These are phyloP conservation scores for Coturnix japonica DNA, from an alignment of 2,113 vertebrate species.

Conservation along the genomic window DNA sequence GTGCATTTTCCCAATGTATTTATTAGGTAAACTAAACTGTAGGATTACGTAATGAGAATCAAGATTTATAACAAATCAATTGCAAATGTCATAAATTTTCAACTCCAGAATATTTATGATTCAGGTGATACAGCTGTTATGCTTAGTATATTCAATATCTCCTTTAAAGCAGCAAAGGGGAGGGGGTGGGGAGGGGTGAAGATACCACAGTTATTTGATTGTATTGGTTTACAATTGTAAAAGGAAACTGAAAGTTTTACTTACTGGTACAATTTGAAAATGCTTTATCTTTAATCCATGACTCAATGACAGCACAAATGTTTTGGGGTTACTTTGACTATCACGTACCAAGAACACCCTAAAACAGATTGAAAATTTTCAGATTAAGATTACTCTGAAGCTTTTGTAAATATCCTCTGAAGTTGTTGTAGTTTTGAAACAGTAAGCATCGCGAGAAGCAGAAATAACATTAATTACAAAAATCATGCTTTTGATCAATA, in stretches of 20 bases:
- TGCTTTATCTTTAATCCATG: slow-evolving; percentile 97
- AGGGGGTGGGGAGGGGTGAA: neutral
- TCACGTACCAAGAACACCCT: slow-evolving; percentile 97
- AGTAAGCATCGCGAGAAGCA: neutral
- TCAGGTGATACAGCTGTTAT: neutral
- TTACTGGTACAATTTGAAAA: slow-evolving; percentile 97
- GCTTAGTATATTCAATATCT: neutral
- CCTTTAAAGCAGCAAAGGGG: neutral
- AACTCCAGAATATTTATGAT: neutral
- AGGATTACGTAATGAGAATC: neutral
- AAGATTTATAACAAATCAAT: neutral
- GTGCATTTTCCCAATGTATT: neutral
- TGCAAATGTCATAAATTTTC: neutral
- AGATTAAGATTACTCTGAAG: neutral
- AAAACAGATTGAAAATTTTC: slow-evolving; percentile 64
- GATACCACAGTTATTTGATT: neutral
- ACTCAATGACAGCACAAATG: slow-evolving; percentile 95
- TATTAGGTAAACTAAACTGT: neutral
- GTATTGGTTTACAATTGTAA: neutral
- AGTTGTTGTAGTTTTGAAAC: neutral
- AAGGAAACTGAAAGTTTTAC: slow-evolving; percentile 71
- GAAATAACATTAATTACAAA: neutral
- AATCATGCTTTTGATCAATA: neutral
- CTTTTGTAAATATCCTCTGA: neutral
- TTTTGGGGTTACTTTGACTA: slow-evolving; percentile 98